phyloP scores from a whole-genome alignment of 2,888 invertebrate genomes.

The Eupithecia exiguata region DNA sequence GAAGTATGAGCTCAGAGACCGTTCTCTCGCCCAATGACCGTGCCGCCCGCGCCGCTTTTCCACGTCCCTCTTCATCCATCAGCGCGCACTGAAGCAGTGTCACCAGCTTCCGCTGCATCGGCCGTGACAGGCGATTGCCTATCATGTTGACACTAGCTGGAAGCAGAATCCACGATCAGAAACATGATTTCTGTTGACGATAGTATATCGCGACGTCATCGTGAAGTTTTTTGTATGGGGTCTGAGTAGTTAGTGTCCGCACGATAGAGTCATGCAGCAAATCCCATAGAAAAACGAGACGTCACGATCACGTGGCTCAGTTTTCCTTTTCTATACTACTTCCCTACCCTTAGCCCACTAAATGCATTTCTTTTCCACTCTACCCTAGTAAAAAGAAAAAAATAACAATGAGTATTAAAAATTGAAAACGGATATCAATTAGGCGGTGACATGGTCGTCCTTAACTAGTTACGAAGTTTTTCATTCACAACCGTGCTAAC shows the following conservation, averaged over 20 bases:
- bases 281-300: no score
- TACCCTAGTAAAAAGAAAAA: no score
- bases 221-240: neutral
- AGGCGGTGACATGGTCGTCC: no score
- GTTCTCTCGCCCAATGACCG: slow-evolving; percentile 97
- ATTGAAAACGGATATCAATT: no score
- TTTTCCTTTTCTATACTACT: no score
- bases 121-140: slow-evolving; percentile 86
- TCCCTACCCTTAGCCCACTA: no score
- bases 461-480: no score
- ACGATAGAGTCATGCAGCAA: no score
- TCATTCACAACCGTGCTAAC: no score
- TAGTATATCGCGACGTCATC: neutral
- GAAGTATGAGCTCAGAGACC: slow-evolving; percentile 95
- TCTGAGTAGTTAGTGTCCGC: neutral
- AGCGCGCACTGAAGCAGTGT: slow-evolving; percentile 96
- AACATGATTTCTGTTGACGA: neutral
- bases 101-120: slow-evolving; percentile 98
- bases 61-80: slow-evolving; percentile 92
- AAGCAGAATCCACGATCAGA: neutral
- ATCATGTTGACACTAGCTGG: slow-evolving; percentile 59
- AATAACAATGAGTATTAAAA: no score
- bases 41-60: slow-evolving; percentile 91
- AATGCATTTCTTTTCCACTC: no score
- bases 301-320: no score